phyloP scores from a whole-genome alignment of 2,797 vertebrate species.

The Danio tinwini region DNA sequence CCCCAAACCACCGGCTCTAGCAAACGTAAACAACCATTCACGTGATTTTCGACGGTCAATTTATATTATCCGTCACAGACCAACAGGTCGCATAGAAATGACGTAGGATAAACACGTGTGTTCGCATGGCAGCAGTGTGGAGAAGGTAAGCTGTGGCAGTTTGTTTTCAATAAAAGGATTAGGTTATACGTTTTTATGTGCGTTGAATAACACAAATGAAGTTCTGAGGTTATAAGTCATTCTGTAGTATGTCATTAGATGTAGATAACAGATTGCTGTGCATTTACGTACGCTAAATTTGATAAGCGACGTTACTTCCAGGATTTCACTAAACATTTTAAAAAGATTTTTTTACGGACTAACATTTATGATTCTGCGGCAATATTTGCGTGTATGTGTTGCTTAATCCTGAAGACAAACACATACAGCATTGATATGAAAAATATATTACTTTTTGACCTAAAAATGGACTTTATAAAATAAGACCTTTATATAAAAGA shows the following conservation, averaged over 20 bases:
- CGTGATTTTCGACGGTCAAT: conserved; percentile 5
- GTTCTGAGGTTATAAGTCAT: not conserved
- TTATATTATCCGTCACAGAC: not conserved
- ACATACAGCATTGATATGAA: too few relatives aligned
- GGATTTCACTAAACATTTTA: too few relatives aligned
- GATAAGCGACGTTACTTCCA: too few relatives aligned
- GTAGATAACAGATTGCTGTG: not conserved
- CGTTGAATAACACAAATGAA: not conserved
- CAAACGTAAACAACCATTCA: conserved; percentile 26
- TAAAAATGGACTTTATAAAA: too few relatives aligned
- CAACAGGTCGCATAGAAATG: conserved; percentile 37
- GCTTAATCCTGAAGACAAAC: too few relatives aligned
- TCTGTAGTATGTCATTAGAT: not conserved
- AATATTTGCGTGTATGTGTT: too few relatives aligned
- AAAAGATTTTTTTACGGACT: too few relatives aligned
- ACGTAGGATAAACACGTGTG: not conserved
- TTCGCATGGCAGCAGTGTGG: conserved; percentile 22
- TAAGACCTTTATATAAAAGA: too few relatives aligned
- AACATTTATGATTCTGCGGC: too few relatives aligned
- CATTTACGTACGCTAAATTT: not conserved
- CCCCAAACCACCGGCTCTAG: conserved; percentile 9
- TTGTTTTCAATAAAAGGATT: not conserved
- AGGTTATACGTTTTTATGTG: not conserved
- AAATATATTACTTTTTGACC: too few relatives aligned
- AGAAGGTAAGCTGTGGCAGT: conserved; percentile 2